A percentile compares a stretch with the other conserved stretches of the same genome.
Evolutionary conservation across 2,797 vertebrate genomes (phyloP).

Genomic region (Phaenicophaeus curvirostris): DNA sequence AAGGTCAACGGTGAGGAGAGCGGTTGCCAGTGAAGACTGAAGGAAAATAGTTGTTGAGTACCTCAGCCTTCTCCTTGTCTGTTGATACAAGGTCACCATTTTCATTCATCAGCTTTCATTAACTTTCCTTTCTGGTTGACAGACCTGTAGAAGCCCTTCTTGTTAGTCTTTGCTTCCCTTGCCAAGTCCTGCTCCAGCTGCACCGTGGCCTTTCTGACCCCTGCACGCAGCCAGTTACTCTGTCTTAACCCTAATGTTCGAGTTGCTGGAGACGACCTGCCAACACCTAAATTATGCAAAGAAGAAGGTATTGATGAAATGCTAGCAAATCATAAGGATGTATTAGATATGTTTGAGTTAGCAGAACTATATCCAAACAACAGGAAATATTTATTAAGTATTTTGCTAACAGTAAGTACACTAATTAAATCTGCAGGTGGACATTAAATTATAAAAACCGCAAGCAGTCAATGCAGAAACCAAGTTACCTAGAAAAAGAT

Average conservation of each 20-base stretch:
- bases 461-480: not conserved
- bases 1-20: no score
- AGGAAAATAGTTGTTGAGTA: no score
- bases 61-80: no score
- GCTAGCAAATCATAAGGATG: not conserved
- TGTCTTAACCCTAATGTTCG: not conserved
- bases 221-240: not conserved
- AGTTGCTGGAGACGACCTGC: not conserved
- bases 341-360: not conserved
- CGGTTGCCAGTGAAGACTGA: no score
- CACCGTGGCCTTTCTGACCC: no score
- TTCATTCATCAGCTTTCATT: no score
- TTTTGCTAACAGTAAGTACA: not conserved
- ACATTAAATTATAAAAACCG: not conserved
- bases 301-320: not conserved
- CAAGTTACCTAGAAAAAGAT: not conserved
- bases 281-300: not conserved
- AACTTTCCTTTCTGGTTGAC: no score
- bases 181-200: no score
- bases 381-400: not conserved
- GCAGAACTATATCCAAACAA: not conserved
- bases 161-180: no score
- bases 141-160: no score
- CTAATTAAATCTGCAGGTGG: not conserved
- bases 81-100: no score